Conservation (phyloP, 2,113 vertebrate species). For the Lampris megalopsis region DNA sequence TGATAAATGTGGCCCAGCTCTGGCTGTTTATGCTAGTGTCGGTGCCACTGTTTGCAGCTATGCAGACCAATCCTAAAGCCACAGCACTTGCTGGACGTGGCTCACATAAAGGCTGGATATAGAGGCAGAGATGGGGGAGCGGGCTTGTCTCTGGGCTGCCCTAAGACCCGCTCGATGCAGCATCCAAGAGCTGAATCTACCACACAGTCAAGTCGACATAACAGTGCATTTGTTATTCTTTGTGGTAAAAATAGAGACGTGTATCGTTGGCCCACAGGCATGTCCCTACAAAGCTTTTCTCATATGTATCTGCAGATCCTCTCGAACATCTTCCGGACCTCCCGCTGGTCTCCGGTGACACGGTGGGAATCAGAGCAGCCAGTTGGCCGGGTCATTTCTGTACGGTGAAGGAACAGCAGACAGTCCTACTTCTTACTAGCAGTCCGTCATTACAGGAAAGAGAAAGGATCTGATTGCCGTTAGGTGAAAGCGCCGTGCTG, state of each 20-base stretch:
- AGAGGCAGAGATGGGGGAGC: slow-evolving; percentile 2
- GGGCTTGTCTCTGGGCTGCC: slow-evolving; percentile 1
- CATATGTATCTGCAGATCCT: not conserved
- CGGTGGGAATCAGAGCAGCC: not conserved
- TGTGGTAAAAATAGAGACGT: not conserved
- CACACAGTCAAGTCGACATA: not conserved
- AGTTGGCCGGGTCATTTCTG: not conserved
- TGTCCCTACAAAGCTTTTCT: not conserved
- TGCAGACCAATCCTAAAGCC: slow-evolving; percentile 20
- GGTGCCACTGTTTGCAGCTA: not conserved
- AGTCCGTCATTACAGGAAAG: not conserved
- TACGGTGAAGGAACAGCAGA: not conserved
- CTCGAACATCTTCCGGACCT: not conserved
- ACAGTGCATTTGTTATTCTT: not conserved
- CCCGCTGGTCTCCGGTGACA: not conserved
- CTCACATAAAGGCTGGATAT: slow-evolving; percentile 44
- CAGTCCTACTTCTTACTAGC: not conserved
- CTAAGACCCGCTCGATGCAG: slow-evolving; percentile 7
- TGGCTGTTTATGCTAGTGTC: slow-evolving; percentile 1
- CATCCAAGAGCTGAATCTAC: not conserved
- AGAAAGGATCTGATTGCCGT: not conserved
- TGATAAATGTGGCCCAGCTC: not conserved
- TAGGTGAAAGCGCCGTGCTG: not conserved
- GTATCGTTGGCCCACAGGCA: not conserved
- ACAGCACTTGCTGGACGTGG: slow-evolving; percentile 35